Evolutionary conservation across 2,888 invertebrate species (phyloP).

Genomic region (Laothoe populi): DNA sequence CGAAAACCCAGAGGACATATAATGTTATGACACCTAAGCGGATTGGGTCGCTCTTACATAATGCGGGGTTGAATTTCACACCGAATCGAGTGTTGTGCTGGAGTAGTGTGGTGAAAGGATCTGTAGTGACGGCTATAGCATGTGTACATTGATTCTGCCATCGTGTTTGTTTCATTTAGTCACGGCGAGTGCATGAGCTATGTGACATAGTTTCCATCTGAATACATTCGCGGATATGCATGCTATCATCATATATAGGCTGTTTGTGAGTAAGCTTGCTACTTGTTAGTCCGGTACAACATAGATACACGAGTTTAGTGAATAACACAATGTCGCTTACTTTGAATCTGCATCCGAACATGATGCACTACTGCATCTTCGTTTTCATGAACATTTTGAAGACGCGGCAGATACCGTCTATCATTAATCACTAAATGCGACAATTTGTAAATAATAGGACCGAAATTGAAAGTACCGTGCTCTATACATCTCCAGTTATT

Average conservation of each 20-base stretch:
- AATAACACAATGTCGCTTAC: constrained; percentile 61
- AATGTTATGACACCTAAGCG: constrained; percentile 68
- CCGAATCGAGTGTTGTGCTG: constrained; percentile 61
- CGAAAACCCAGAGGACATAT: constrained; percentile 60
- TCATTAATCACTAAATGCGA: background rate
- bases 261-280: constrained; percentile 76
- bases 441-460: background rate
- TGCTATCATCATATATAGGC: constrained; percentile 68
- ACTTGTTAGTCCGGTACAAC: constrained; percentile 73
- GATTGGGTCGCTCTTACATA: constrained; percentile 51
- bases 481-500: background rate
- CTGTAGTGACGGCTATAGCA: constrained; percentile 63
- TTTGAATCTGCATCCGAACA: constrained; percentile 48
- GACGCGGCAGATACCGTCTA: constrained; percentile 13
- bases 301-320: constrained; percentile 54
- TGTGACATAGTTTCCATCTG: constrained; percentile 52
- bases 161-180: constrained; percentile 33
- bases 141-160: constrained; percentile 40
- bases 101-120: constrained; percentile 65
- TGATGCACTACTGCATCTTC: constrained; percentile 40
- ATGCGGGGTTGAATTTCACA: constrained; percentile 69
- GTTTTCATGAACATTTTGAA: constrained; percentile 7
- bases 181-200: constrained; percentile 47
- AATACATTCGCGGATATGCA: constrained; percentile 51
- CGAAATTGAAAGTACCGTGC: background rate